Conservation (phyloP, 2,113 vertebrate species). For the Antidorcas marsupialis region DNA sequence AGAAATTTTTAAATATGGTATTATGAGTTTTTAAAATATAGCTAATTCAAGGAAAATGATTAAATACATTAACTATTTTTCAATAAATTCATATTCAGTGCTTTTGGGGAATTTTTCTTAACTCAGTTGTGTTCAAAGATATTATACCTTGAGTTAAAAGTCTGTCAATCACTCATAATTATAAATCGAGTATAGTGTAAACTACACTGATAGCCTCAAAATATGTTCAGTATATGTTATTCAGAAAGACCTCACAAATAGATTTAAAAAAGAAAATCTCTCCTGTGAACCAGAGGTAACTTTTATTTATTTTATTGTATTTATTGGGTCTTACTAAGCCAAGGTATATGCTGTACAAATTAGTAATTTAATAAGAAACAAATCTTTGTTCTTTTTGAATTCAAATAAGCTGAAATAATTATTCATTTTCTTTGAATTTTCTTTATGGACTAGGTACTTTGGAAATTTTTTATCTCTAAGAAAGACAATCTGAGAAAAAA, state of each 20-base stretch:
- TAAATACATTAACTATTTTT: fast-evolving
- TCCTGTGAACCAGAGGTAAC: neutral
- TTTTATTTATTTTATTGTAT: neutral
- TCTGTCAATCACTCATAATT: neutral
- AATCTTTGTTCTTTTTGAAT: neutral
- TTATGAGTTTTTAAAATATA: neutral
- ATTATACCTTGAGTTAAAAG: neutral
- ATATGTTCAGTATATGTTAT: neutral
- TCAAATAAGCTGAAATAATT: neutral
- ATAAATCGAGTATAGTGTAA: neutral
- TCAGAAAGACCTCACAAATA: neutral
- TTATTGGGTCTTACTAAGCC: neutral
- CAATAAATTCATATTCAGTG: neutral
- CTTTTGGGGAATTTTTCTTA: neutral
- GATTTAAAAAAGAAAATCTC: neutral
- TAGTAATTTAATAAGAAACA: neutral
- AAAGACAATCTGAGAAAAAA: neutral
- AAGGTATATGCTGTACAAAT: neutral
- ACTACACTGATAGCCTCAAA: neutral
- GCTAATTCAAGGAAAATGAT: neutral
- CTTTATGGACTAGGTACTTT: neutral
- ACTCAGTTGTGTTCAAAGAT: neutral
- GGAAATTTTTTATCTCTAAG: neutral
- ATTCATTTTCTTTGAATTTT: neutral
- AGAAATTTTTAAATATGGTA: neutral